Evolutionary conservation across 2,888 invertebrate genomes (phyloP), one percentile per base, ranked within the genome.

Genomic region (Dynastes tityus): DNA sequence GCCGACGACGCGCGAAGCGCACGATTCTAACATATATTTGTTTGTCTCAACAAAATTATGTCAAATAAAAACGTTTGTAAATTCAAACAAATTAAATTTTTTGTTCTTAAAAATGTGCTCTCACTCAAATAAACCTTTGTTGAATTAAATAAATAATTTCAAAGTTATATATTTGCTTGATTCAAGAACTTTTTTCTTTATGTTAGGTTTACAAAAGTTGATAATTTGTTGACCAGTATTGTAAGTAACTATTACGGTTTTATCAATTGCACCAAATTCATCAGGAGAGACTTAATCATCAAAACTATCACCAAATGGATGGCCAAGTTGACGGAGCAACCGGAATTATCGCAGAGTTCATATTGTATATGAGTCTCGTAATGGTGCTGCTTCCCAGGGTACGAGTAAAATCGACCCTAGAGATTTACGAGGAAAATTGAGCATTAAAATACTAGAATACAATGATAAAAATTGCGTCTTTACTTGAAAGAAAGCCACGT

Each of bases 401-500:
- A 32, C 1, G 37, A 58, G 29, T 51, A 73, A 6, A 79, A 64
- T 64, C 67, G 77, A 11, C 77, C 79, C 80, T 79, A 29, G 27
- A 40, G 22, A 22, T 22, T 22, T 22, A 22, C 22, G 22, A 22
- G 22, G 22, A 22, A 22, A 16, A 63, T n/a, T 53, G 0, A 3
- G 6, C 16, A 16, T 55, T 55, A 2, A 51, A 8, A 8, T 11
- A 16, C 5, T 6, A 8, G 55, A n/a, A 55, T 51, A 9, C n/a
- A n/a, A 2, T 13, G 9, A 13, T 13, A 13, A 51, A n/a, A 13
- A 53, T n/a, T 5, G 53, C 13, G 1, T 5, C 8, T 11, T 88
- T 76, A 81, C 83, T 73, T 81, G 82, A 45, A 81, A 71, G 61
- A 83, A 82, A 1, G 82, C 80, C 11, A 81, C 79, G 73, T 82